Base-by-base conservation (phyloP, 1,140 invertebrate species). In the Amphibalanus amphitrite region DNA sequence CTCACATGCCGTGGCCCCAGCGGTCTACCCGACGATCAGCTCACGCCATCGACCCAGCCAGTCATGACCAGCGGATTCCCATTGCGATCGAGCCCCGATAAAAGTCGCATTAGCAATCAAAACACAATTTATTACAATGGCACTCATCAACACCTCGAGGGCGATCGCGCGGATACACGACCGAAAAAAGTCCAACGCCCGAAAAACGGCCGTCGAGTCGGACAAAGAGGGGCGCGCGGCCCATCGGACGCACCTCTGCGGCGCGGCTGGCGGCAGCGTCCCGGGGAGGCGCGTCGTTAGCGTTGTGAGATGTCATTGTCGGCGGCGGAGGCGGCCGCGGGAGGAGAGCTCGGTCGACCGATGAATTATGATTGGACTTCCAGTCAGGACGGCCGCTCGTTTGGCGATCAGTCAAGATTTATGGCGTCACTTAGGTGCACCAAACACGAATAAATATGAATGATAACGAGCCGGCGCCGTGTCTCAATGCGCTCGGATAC, bases 401-500 rank as follows among this genome's bases (percentile, higher is more conserved):
- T 59, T 59, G 47, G 13, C 47, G 47, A 59, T 59, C 47, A 59
- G 13, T 23, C 10, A 20, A 59, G 47, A 59, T 59, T 59, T 59
- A 59, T 59, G 47, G 20, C 47, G 47, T 59, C 47, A 59, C 47
- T 59, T 59, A 59, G 47, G 47, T 59, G 47, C 47, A 59, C 47
- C 47, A 59, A 59, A 59, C 47, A 59, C 47, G 47, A 59, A 59
- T 59, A 59, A 59, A 59, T 59, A 59, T 59, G 47, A 59, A 59
- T 59, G 47, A 59, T 59, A 59, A 59, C 47, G 47, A 59, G 47
- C 13, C 1, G 10, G 17, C 47, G 47, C 23, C 47, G 47, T 23
- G 20, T 59, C 47, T 59, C 47, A 59, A 59, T 59, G 20, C 13
- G 47, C 10, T 20, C 13, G 47, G 47, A 59, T 59, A 59, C 17